These are phyloP conservation scores for Phengaris alcon DNA, from an alignment of 2,888 invertebrate species.

Conservation along the genomic window DNA sequence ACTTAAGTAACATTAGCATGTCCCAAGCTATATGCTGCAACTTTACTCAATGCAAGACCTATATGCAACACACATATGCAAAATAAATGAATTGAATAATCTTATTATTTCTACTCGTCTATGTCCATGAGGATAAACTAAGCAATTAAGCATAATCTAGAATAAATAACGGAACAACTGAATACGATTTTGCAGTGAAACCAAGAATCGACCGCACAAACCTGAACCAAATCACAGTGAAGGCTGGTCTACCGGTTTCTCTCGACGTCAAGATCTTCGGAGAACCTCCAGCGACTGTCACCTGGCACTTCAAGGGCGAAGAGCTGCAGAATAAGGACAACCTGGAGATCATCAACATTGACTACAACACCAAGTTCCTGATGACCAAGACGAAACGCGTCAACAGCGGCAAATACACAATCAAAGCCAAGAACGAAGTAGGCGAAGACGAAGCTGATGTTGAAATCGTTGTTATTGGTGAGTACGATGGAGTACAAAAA, in stretches of 20 bases:
- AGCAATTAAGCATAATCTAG: background rate
- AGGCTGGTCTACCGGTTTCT: constrained; percentile 91
- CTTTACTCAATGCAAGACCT: too few relatives aligned
- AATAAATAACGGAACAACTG: too few relatives aligned
- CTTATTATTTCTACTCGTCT: too few relatives aligned
- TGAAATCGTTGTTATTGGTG: constrained; percentile 89
- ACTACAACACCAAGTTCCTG: constrained; percentile 94
- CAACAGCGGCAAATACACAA: constrained; percentile 92
- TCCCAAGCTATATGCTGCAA: too few relatives aligned
- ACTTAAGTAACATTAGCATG: too few relatives aligned
- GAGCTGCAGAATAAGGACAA: constrained; percentile 81
- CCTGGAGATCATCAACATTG: constrained; percentile 88
- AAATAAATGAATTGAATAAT: too few relatives aligned
- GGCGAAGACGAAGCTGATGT: constrained; percentile 95
- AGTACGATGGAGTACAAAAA: constrained; percentile 40
- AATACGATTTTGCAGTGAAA: constrained; percentile 83
- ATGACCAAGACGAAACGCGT: constrained; percentile 89
- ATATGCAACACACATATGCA: too few relatives aligned
- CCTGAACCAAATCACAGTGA: constrained; percentile 89
- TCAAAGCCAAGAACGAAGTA: constrained; percentile 94
- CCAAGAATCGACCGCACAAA: constrained; percentile 96
- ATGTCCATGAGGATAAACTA: background rate
- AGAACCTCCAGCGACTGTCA: constrained; percentile 95
- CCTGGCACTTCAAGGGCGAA: constrained; percentile 90
- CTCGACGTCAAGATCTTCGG: constrained; percentile 94